phyloP scores from a whole-genome alignment of 2,888 invertebrate genomes.

The Leucophenga maculata region DNA sequence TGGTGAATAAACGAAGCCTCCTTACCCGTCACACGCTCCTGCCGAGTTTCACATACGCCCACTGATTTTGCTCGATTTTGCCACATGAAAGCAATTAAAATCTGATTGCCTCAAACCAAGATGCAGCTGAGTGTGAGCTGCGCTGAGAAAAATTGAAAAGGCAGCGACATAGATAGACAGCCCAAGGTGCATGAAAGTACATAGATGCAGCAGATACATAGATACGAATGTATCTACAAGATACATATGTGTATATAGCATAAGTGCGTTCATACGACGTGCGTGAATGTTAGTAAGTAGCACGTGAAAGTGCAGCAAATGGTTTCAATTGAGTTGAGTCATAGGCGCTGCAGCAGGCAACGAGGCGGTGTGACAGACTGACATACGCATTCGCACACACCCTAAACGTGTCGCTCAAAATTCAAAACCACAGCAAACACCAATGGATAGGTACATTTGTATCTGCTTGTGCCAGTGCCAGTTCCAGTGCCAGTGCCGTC shows the following conservation, averaged over 20 bases:
- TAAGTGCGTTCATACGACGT: slow-evolving; percentile 6
- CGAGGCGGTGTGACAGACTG: not conserved
- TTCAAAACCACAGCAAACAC: slow-evolving; percentile 47
- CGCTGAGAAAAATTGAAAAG: slow-evolving; percentile 55
- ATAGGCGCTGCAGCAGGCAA: not conserved
- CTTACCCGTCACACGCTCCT: no score
- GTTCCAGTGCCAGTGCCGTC: slow-evolving; percentile 19
- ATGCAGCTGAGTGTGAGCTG: slow-evolving; percentile 30
- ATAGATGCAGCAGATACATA: not conserved
- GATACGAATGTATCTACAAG: slow-evolving; percentile 31
- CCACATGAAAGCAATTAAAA: slow-evolving; percentile 69
- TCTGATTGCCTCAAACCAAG: slow-evolving; percentile 63
- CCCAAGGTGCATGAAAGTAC: slow-evolving; percentile 9
- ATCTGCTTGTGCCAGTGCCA: slow-evolving; percentile 21
- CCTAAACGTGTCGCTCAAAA: slow-evolving; percentile 61
- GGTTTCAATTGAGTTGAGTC: slow-evolving; percentile 40
- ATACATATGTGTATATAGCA: slow-evolving; percentile 29
- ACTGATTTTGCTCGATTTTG: slow-evolving; percentile 7
- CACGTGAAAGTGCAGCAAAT: slow-evolving; percentile 4
- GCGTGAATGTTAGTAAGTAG: no score
- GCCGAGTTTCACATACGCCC: not conserved
- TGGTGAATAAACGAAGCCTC: no score
- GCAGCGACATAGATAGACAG: slow-evolving; percentile 31
- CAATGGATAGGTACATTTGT: slow-evolving; percentile 28
- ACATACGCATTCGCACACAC: slow-evolving; percentile 41